These are phyloP conservation scores for Passer domesticus DNA, from an alignment of 2,113 vertebrate genomes.

Conservation along the genomic window DNA sequence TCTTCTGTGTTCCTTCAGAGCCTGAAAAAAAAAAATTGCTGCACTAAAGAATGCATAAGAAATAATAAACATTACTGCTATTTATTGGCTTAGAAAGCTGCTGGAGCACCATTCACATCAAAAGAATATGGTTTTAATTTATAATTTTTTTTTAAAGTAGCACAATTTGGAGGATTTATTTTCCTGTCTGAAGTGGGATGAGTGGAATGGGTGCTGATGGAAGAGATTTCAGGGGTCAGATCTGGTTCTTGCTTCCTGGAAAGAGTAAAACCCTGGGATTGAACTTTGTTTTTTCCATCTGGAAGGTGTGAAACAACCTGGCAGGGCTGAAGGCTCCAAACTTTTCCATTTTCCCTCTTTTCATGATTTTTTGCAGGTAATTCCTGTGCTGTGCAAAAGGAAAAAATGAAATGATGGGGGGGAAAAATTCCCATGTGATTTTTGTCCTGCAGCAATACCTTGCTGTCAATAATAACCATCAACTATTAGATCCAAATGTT, in stretches of 20 bases:
- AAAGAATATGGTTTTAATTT: not conserved
- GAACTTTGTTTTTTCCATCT: not conserved
- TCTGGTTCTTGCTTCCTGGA: not conserved
- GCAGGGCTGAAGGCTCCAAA: not conserved
- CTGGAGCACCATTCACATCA: not conserved
- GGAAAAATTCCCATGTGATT: accelerated
- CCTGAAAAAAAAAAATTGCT: not conserved
- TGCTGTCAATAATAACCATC: not conserved
- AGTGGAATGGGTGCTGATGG: not conserved
- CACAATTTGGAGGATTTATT: not conserved
- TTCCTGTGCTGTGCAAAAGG: not conserved
- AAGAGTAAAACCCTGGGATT: not conserved
- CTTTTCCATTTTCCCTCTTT: not conserved
- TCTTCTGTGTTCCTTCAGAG: not conserved
- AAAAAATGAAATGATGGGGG: not conserved
- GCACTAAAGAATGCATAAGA: not conserved
- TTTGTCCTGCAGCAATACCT: not conserved
- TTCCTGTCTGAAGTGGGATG: not conserved
- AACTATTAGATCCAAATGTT: not conserved
- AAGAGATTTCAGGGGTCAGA: not conserved
- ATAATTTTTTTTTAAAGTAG: not conserved
- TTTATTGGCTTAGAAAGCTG: not conserved
- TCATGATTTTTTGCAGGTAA: not conserved
- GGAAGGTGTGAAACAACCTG: not conserved
- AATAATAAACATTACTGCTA: not conserved